Evolutionary conservation across 1,140 invertebrate species (phyloP).

Genomic region (Leptopilina clavipes): DNA sequence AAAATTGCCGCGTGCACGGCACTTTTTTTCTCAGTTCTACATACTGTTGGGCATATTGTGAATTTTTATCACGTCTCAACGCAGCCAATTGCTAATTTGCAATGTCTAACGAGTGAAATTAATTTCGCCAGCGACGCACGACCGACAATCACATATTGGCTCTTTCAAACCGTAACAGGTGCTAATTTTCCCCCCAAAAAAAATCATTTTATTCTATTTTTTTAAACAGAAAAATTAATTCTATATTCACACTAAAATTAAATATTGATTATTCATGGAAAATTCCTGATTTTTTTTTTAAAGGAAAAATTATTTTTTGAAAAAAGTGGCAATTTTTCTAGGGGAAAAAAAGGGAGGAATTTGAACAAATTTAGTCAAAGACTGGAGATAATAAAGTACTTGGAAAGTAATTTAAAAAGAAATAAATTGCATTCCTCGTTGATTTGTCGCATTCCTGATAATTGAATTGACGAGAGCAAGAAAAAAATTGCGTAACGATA

Average conservation of each 20-base stretch:
- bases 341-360: background rate
- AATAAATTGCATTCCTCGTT: background rate
- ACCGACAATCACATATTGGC: constrained; percentile 94
- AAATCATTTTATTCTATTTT: background rate
- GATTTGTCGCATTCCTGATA: constrained; percentile 16
- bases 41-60: constrained; percentile 97
- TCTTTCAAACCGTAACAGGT: constrained; percentile 96
- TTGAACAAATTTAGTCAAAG: background rate
- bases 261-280: no score
- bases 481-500: constrained; percentile 20
- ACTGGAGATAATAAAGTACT: constrained; percentile 9
- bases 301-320: background rate
- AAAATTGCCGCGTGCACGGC: constrained; percentile 98
- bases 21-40: constrained; percentile 92
- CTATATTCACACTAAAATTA: no score
- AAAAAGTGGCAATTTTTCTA: background rate
- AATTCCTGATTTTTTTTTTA: no score
- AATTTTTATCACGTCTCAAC: constrained; percentile 99
- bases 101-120: constrained; percentile 96
- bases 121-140: constrained; percentile 94
- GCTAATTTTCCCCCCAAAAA: constrained; percentile 46
- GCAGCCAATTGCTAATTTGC: constrained; percentile 94
- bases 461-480: constrained; percentile 13
- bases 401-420: constrained; percentile 5
- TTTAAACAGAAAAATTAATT: background rate